Evolutionary conservation across 2,113 vertebrate species (phyloP).

Genomic region (Peromyscus maniculatus): DNA sequence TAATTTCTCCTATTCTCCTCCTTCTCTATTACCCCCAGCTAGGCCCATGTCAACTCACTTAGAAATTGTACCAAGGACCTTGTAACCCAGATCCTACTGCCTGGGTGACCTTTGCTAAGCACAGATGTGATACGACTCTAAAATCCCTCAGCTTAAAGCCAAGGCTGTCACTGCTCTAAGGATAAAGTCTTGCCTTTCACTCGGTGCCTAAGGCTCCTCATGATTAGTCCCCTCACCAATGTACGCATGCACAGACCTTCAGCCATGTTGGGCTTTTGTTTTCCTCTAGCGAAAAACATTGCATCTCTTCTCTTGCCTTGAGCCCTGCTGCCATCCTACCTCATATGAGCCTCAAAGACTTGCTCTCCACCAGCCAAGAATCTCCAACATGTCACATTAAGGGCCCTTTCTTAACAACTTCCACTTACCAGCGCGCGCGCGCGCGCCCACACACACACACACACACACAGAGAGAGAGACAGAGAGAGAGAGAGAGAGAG

Average conservation of each 20-base stretch:
- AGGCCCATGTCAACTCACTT: neutral
- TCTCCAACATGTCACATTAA: neutral
- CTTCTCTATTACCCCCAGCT: neutral
- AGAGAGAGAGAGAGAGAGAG: too few relatives aligned
- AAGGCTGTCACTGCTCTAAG: neutral
- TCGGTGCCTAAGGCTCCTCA: neutral
- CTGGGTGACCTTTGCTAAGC: conserved; percentile 9
- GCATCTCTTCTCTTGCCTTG: neutral
- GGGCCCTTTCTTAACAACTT: neutral
- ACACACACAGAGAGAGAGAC: too few relatives aligned
- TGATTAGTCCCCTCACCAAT: neutral
- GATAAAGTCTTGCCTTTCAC: neutral
- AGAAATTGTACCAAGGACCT: conserved; percentile 6
- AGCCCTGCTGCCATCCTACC: neutral
- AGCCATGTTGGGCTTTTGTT: neutral
- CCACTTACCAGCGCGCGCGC: neutral
- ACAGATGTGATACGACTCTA: neutral
- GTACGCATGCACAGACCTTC: neutral
- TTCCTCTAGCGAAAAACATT: neutral
- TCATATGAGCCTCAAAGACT: neutral
- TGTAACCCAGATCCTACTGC: neutral
- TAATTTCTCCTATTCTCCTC: neutral
- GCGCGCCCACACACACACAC: neutral
- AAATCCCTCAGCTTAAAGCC: neutral
- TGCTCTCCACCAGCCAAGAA: neutral